Evolutionary conservation across 2,888 invertebrate genomes (phyloP).

Genomic region (Drosophila recens): DNA sequence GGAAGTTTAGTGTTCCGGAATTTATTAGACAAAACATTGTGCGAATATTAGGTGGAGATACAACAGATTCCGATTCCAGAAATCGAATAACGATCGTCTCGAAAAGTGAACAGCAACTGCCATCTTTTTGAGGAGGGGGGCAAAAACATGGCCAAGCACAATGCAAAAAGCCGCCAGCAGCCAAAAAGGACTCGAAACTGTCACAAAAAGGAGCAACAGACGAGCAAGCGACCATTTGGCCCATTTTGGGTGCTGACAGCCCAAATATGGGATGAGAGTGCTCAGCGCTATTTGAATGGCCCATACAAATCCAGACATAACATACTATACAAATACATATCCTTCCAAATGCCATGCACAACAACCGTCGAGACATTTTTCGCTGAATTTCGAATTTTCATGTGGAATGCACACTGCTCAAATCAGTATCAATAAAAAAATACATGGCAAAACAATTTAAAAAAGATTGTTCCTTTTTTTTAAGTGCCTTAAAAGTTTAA

Average conservation of each 20-base stretch:
- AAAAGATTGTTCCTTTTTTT: background rate
- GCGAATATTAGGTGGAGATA: constrained; percentile 18
- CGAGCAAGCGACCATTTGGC: constrained; percentile 42
- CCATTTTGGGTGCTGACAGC: constrained; percentile 19
- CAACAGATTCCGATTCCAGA: constrained; percentile 46
- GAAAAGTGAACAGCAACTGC: constrained; percentile 55
- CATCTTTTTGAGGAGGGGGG: constrained; percentile 24
- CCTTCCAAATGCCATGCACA: constrained; percentile 30
- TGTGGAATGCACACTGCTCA: constrained; percentile 21
- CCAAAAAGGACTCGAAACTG: constrained; percentile 72
- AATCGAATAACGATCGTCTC: constrained; percentile 26
- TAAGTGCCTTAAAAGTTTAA: background rate
- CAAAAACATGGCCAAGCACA: constrained; percentile 33
- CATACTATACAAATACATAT: constrained; percentile 17
- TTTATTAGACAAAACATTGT: constrained; percentile 76
- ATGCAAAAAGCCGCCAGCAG: constrained; percentile 38
- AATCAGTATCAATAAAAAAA: constrained; percentile 4
- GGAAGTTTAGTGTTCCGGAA: constrained; percentile 76
- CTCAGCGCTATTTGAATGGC: constrained; percentile 46
- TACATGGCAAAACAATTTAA: background rate
- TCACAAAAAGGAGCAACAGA: constrained; percentile 69
- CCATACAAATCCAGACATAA: constrained; percentile 22
- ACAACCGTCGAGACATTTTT: constrained; percentile 60
- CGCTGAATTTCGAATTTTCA: constrained; percentile 32
- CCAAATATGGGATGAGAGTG: constrained; percentile 49